Evolutionary conservation across 2,113 vertebrate species (phyloP), one percentile per base, ranked within the genome.

Genomic region (Galeopterus variegatus): DNA sequence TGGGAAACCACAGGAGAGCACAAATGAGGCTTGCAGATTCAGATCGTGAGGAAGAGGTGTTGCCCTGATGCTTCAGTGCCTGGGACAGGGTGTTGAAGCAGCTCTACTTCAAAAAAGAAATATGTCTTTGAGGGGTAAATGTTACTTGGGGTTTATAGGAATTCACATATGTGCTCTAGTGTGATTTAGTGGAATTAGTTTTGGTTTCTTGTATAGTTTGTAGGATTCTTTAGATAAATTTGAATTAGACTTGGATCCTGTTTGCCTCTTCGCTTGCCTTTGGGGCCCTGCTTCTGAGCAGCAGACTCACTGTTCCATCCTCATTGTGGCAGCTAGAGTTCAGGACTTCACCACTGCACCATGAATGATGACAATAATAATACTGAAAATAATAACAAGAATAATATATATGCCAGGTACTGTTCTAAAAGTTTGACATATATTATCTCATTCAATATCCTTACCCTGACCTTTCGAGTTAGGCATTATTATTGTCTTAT

Each of bases 141-240:
- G 19, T 82, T 82, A 82, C 58, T 90, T 94, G 60, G 12, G 31
- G 7, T 54, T 1, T 50, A 41, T n/a, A 45, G n/a, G 58, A 91
- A 89, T n/a, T 70, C 67, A 60, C 6, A 7, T 73, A 0, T 77
- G 23, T 73, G 41, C 69, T 89, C 14, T 31, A 94, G 33, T 90
- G 33, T 81, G 82, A 52, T 41, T 80, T 90, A 93, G 31, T 41
- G 3, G 18, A 33, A 28, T 69, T 93, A 76, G 11, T 82, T 90
- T 92, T 75, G 21, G n/a, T 89, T 96, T 91, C 41, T 52, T 62
- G 12, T 64, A 23, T 80, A 73, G 75, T 93, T 93, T 67, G 45
- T 75, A 94, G 62, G 56, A 64, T 86, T 86, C 23, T 79, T 96
- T 15, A 72, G 79, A 64, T 95, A 76, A 33, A 69, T 75, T 92